These are phyloP conservation scores for Neosilurus hyrtlii DNA, from an alignment of 2,797 vertebrate genomes.

Conservation along the genomic window DNA sequence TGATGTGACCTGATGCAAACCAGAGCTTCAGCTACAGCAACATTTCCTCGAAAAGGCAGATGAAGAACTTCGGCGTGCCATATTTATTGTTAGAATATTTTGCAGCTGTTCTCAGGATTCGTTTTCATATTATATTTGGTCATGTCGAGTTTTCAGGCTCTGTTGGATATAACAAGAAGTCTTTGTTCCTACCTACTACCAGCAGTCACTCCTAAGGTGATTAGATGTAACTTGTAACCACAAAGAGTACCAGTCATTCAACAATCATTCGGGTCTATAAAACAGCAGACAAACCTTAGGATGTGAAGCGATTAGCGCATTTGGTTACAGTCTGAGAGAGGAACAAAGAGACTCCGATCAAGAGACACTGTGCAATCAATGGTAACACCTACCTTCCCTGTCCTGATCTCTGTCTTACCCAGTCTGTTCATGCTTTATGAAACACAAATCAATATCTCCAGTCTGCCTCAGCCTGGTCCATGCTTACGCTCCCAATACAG, in stretches of 20 bases:
- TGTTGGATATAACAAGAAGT: neutral
- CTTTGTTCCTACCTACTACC: slow-evolving; percentile 14
- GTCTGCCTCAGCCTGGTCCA: slow-evolving; percentile 29
- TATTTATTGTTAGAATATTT: neutral
- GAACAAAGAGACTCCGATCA: slow-evolving; percentile 51
- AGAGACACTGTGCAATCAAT: slow-evolving; percentile 54
- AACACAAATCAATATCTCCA: slow-evolving; percentile 51
- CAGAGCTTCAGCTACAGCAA: neutral
- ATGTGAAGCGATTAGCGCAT: slow-evolving; percentile 50
- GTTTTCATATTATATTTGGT: neutral
- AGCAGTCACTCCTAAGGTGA: slow-evolving; percentile 9
- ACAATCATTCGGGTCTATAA: slow-evolving; percentile 41
- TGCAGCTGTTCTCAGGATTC: neutral
- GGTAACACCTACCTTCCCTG: slow-evolving; percentile 45
- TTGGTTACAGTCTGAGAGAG: slow-evolving; percentile 50
- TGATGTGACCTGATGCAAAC: neutral
- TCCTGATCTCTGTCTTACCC: slow-evolving; percentile 34
- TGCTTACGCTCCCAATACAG: slow-evolving; percentile 26
- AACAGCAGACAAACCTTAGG: slow-evolving; percentile 45
- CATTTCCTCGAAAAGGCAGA: no score
- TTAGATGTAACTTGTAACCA: slow-evolving; percentile 35
- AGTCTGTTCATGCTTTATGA: slow-evolving; percentile 45
- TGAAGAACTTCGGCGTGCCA: neutral
- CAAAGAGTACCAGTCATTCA: slow-evolving; percentile 19
- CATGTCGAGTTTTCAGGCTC: neutral